Evolutionary conservation across 1,140 invertebrate genomes (phyloP).

Genomic region (Onthophagus taurus): DNA sequence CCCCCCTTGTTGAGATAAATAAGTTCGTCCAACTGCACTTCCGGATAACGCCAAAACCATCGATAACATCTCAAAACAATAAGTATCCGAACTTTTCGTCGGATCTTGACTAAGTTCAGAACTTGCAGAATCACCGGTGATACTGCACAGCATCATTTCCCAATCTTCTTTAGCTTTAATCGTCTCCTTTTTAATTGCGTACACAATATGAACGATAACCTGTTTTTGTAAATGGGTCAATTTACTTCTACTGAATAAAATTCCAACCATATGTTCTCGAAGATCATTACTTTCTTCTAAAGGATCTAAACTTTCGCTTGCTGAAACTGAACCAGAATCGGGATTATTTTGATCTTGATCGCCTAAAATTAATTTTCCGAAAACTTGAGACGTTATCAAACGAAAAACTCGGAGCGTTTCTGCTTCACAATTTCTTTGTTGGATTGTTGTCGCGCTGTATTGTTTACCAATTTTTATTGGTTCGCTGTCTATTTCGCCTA

Average conservation of each 20-base stretch:
- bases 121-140: constrained; percentile 20
- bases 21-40: constrained; percentile 78
- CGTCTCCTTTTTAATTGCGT: constrained; percentile 84
- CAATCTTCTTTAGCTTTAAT: constrained; percentile 78
- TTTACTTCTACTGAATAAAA: constrained; percentile 89
- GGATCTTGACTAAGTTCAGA: constrained; percentile 37
- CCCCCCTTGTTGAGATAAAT: constrained; percentile 80
- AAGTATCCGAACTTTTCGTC: constrained; percentile 65
- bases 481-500: constrained; percentile 50
- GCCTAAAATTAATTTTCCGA: constrained; percentile 76
- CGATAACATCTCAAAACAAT: constrained; percentile 96
- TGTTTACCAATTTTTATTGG: constrained; percentile 43
- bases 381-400: constrained; percentile 87
- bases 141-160: constrained; percentile 49
- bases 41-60: constrained; percentile 91
- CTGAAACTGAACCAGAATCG: constrained; percentile 37
- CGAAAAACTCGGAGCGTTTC: constrained; percentile 91
- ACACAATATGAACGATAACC: constrained; percentile 87
- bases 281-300: constrained; percentile 73
- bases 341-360: constrained; percentile 33
- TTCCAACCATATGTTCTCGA: constrained; percentile 93
- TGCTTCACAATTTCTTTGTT: constrained; percentile 79
- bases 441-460: constrained; percentile 46
- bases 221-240: constrained; percentile 91
- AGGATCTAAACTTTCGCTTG: constrained; percentile 42